A percentile compares a stretch with the other conserved stretches of the same genome.
Evolutionary conservation across 2,113 vertebrate genomes (phyloP).

Genomic region (Crypturellus undulatus): DNA sequence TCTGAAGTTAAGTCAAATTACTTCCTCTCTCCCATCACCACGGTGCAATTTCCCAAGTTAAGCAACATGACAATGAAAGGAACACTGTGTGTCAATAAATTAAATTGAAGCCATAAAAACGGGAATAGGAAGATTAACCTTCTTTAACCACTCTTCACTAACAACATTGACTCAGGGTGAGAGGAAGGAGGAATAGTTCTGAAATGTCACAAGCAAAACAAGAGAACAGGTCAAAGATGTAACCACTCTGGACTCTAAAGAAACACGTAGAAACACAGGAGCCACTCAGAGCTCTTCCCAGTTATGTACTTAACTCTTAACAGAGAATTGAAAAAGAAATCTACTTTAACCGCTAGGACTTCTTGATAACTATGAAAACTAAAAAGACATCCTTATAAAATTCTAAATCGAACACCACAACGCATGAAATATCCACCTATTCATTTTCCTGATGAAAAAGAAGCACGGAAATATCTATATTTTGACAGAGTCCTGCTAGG

Average conservation of each 20-base stretch:
- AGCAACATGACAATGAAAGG: neutral
- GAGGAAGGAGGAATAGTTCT: neutral
- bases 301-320: neutral
- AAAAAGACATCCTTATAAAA: neutral
- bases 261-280: neutral
- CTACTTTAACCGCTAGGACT: neutral
- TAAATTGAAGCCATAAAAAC: neutral
- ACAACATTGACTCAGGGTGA: neutral
- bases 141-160: neutral
- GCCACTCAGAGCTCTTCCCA: neutral
- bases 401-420: neutral
- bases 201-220: neutral
- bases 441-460: neutral
- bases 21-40: neutral
- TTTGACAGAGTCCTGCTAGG: neutral
- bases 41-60: neutral
- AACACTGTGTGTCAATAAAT: neutral
- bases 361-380: neutral
- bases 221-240: neutral
- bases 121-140: neutral
- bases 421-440: neutral
- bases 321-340: neutral
- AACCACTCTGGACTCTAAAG: slow-evolving; percentile 2
- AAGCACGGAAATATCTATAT: neutral
- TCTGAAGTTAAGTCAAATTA: neutral